phyloP scores from a whole-genome alignment of 2,797 vertebrate genomes.

The Apogon hyalosoma region DNA sequence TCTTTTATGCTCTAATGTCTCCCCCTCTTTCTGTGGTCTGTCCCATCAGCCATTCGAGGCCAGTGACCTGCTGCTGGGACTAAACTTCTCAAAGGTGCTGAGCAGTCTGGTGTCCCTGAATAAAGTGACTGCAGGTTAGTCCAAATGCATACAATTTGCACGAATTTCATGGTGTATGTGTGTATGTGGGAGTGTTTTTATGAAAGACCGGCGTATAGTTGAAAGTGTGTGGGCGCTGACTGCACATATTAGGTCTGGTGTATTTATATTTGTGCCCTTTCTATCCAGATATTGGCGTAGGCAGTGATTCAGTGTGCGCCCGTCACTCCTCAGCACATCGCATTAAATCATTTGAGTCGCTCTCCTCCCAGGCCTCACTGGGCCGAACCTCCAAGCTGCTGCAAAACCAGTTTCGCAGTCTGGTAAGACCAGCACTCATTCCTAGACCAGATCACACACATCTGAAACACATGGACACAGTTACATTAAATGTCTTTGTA shows the following conservation, averaged over 20 bases:
- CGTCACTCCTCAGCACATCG: conserved; percentile 92
- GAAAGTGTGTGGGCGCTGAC: conserved; percentile 35
- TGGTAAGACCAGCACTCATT: conserved; percentile 84
- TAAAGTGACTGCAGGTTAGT: conserved; percentile 97
- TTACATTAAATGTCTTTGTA: not conserved
- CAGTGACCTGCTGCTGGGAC: conserved; percentile 96
- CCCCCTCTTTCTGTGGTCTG: conserved; percentile 36
- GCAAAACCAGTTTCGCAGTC: conserved; percentile 96
- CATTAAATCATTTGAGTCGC: conserved; percentile 97
- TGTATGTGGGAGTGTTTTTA: conserved; percentile 12
- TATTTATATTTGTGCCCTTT: conserved; percentile 54
- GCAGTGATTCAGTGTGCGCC: conserved; percentile 93
- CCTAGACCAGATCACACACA: too few relatives aligned
- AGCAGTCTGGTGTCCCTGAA: conserved; percentile 95
- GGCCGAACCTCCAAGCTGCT: conserved; percentile 92
- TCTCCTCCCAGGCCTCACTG: conserved; percentile 90
- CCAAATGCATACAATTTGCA: conserved; percentile 7
- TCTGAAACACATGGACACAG: not conserved
- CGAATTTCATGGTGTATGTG: not conserved
- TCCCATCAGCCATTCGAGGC: conserved; percentile 93
- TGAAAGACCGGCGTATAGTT: conserved; percentile 32
- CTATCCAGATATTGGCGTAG: conserved; percentile 91
- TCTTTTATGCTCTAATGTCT: not conserved
- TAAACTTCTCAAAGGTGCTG: conserved; percentile 97
- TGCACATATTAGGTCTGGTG: conserved; percentile 36